Conservation (phyloP, 2,888 invertebrate genomes). For the Spodoptera littoralis region DNA sequence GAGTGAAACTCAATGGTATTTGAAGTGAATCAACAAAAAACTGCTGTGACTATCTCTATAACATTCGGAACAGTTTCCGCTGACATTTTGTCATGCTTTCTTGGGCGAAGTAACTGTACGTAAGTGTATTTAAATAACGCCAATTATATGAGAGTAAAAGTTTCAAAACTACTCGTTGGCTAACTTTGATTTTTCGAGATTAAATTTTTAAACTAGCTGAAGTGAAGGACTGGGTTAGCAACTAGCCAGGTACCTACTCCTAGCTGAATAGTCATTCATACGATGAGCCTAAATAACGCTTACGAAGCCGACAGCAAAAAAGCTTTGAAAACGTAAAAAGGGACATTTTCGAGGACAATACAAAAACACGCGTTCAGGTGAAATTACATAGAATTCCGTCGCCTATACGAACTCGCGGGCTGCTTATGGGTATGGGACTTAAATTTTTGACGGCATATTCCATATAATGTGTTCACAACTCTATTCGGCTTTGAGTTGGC, state of each 20-base stretch:
- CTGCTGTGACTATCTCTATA: conserved; percentile 43
- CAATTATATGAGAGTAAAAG: conserved; percentile 3
- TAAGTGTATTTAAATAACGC: conserved; percentile 19
- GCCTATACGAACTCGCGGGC: background rate
- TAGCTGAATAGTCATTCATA: conserved; percentile 24
- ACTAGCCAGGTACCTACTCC: conserved; percentile 22
- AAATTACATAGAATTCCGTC: conserved; percentile 2
- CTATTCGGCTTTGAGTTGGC: conserved; percentile 54
- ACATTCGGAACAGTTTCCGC: conserved; percentile 51
- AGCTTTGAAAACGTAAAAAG: conserved; percentile 23
- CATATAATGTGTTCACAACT: conserved; percentile 60
- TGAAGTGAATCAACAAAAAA: conserved; percentile 55
- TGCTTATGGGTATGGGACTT: conserved; percentile 39
- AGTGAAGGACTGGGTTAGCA: conserved; percentile 1
- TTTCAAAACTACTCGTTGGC: conserved; percentile 1
- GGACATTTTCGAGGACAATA: conserved; percentile 3
- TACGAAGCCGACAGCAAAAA: conserved; percentile 24
- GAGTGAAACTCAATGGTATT: conserved; percentile 49
- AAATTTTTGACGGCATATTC: conserved; percentile 50
- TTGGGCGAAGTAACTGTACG: conserved; percentile 61
- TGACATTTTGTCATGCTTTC: conserved; percentile 64
- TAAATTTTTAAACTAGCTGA: background rate
- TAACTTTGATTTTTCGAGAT: conserved; percentile 5
- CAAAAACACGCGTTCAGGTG: conserved; percentile 12
- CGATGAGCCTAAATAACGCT: conserved; percentile 27